Evolutionary conservation across 1,140 invertebrate genomes (phyloP), one percentile per base, ranked within the genome.

Genomic region (Drepana arcuata): DNA sequence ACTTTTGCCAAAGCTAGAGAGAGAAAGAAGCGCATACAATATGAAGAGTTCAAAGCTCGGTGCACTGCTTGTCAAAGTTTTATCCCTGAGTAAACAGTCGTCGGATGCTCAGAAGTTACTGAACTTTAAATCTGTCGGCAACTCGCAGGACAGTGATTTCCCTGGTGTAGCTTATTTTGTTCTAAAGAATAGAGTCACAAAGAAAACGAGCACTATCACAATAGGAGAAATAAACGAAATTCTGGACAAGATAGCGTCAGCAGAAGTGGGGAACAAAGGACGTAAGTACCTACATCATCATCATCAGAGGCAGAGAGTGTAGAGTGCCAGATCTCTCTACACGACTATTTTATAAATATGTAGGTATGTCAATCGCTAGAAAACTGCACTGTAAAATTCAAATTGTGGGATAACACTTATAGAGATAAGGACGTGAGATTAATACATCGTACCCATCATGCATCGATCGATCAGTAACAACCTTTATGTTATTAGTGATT

Each of bases 31-130:
- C 33, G 51, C 75, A 0, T 81, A 78, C 35, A 77, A 78, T 16
- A 44, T 81, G 18, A 77, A 71, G 27, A 70, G 74, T 34, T 50
- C 35, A 2, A 77, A 64, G 42, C 63, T 81, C n/a, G 70, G 64
- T 1, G 34, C 35, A 16, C 21, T 72, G 10, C 41, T 81, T 7
- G 61, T 77, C 2, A 68, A 71, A 35, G 70, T 68, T 2, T 30
- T 81, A 16, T 62, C 64, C 5, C 36, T 74, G 4, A 48, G 54
- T 29, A 65, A 70, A 37, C 36, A 63, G 9, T 70, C 75, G 0
- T 15, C 29, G 12, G 62, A 62, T 39, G 70, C 64, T 0, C 34
- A 57, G 23, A 68, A 64, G 25, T 41, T 81, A n/a, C 37, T 67
- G 3, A 59, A 70, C 21, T 67, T 51, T 31, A 61, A 56, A 9